Conservation (phyloP, 2,797 vertebrate genomes). For the Myotis daubentonii region DNA sequence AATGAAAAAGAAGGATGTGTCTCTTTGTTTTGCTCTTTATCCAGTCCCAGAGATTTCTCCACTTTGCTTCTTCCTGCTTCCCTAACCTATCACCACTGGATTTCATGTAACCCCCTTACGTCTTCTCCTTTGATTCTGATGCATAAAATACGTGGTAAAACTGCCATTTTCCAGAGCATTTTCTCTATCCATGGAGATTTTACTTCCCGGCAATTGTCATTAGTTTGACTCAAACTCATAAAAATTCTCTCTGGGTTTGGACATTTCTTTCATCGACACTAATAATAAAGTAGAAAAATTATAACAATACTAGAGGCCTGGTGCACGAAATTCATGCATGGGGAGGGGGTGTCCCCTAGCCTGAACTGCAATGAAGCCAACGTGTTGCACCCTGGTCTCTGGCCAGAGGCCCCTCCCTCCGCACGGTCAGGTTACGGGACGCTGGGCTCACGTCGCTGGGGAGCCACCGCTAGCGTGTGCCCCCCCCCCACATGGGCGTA, state of each 20-base stretch:
- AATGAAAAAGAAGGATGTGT: background rate
- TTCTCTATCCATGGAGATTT: background rate
- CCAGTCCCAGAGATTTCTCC: background rate
- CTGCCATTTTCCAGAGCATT: background rate
- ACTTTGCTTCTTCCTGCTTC: background rate
- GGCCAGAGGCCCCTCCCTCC: too few species aligned
- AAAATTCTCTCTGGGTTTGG: background rate
- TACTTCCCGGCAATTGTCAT: background rate
- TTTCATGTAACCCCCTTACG: background rate
- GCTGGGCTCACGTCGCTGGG: too few species aligned
- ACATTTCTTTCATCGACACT: background rate
- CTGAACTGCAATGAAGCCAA: too few species aligned
- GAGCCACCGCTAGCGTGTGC: too few species aligned
- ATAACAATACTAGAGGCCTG: background rate
- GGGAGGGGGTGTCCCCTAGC: too few species aligned
- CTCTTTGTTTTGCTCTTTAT: background rate
- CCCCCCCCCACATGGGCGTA: too few species aligned
- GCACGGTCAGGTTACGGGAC: rapidly evolving
- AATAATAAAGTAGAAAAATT: background rate
- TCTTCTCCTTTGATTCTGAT: background rate
- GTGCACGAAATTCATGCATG: too few species aligned
- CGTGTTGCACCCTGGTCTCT: too few species aligned
- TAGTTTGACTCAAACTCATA: background rate
- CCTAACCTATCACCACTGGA: background rate
- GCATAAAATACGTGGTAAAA: background rate